These are phyloP conservation scores for Lepidotrigona ventralis DNA, from an alignment of 1,140 invertebrate species.

Conservation along the genomic window DNA sequence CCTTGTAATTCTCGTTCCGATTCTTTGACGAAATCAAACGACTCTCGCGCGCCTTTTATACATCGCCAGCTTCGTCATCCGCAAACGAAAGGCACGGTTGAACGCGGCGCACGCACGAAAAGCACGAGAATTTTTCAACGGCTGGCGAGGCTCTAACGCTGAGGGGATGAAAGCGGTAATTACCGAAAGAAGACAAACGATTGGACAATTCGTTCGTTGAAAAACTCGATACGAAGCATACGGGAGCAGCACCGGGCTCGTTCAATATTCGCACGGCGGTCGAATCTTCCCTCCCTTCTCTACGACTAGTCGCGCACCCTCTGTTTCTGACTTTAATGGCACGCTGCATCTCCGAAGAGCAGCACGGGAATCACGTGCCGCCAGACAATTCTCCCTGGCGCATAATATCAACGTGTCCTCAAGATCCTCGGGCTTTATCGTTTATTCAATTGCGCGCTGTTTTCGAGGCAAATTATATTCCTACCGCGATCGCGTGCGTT, in stretches of 20 bases:
- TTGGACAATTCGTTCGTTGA: slow-evolving; percentile 24
- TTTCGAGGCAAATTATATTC: slow-evolving; percentile 5
- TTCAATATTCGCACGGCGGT: slow-evolving; percentile 9
- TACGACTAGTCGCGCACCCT: neutral
- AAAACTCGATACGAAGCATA: slow-evolving; percentile 24
- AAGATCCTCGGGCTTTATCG: slow-evolving; percentile 10
- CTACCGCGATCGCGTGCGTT: neutral
- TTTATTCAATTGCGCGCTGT: slow-evolving; percentile 22
- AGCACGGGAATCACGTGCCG: slow-evolving; percentile 6
- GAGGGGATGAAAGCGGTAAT: slow-evolving; percentile 39
- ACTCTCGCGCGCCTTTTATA: neutral
- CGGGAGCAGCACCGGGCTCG: neutral
- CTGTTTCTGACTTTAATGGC: slow-evolving; percentile 26
- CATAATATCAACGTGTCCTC: slow-evolving; percentile 16
- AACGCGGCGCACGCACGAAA: neutral
- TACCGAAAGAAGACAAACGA: slow-evolving; percentile 32
- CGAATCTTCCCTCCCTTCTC: too few species aligned
- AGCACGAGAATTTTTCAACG: slow-evolving; percentile 37
- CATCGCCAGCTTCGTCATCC: neutral
- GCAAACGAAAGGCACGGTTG: neutral
- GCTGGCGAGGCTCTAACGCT: neutral
- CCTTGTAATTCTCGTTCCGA: slow-evolving; percentile 10
- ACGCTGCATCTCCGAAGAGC: slow-evolving; percentile 6
- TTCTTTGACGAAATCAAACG: neutral
- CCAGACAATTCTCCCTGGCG: slow-evolving; percentile 7